Percentiles rank a stretch among this genome's conserved stretches.
These are phyloP conservation scores for Seladonia tumulorum DNA, from an alignment of 2,888 invertebrate genomes.

Conservation along the genomic window DNA sequence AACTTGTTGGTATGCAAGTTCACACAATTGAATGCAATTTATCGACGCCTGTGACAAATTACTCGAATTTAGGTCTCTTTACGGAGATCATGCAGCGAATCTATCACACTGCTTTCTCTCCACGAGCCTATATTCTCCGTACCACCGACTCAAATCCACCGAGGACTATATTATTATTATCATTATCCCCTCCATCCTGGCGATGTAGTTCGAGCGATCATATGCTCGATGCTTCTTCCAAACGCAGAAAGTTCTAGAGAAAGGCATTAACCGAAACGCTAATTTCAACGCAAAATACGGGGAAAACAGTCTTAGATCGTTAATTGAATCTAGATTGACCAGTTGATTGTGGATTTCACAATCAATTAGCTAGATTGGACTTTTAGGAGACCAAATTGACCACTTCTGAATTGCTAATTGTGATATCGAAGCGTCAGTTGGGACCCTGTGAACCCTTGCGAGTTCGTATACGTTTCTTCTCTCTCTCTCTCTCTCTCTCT, in stretches of 20 bases:
- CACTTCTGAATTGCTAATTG: too few species aligned
- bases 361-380: too few species aligned
- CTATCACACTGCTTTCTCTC: constrained; percentile 9
- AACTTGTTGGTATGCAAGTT: not conserved
- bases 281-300: not conserved
- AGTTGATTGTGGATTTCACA: too few species aligned
- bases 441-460: too few species aligned
- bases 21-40: not conserved
- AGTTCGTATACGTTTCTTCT: too few species aligned
- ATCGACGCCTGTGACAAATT: not conserved
- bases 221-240: not conserved
- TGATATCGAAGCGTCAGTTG: too few species aligned
- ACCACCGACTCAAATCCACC: not conserved
- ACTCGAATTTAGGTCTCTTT: not conserved
- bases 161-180: not conserved
- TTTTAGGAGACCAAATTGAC: too few species aligned
- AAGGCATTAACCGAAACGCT: not conserved
- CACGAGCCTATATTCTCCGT: not conserved
- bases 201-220: not conserved
- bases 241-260: not conserved
- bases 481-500: too few species aligned
- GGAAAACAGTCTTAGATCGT: too few species aligned
- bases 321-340: too few species aligned
- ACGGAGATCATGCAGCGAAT: not conserved
- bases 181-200: not conserved